Percentiles rank a stretch among this genome's conserved stretches.
Evolutionary conservation across 2,113 vertebrate genomes (phyloP).

Genomic region (Cynopterus brachyotis): DNA sequence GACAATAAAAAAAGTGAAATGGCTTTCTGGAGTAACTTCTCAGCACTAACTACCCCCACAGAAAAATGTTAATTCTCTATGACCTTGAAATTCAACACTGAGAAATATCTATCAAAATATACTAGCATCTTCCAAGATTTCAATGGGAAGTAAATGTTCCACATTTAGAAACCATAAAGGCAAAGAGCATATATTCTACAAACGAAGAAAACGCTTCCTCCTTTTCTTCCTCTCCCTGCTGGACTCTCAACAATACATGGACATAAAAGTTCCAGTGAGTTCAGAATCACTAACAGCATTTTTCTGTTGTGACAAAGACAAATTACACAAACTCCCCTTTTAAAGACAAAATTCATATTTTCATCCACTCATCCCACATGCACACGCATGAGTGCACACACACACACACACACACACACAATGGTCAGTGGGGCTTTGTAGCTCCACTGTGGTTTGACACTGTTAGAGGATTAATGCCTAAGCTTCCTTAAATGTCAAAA

Average conservation of each 20-base stretch:
- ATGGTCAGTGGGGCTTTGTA: background rate
- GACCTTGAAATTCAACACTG: background rate
- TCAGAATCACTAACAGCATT: background rate
- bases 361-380: constrained; percentile 3
- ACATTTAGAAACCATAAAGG: background rate
- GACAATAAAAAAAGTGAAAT: background rate
- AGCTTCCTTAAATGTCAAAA: constrained; percentile 79
- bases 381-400: too few species aligned
- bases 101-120: constrained; percentile 25
- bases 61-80: constrained; percentile 1
- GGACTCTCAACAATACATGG: background rate
- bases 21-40: background rate
- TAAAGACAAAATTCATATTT: constrained; percentile 57
- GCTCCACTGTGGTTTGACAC: constrained; percentile 39
- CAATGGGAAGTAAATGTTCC: background rate
- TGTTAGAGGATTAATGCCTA: constrained; percentile 60
- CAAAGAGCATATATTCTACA: background rate
- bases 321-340: background rate
- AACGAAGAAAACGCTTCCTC: background rate
- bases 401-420: background rate
- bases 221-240: background rate
- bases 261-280: background rate
- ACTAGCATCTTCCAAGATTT: constrained; percentile 8
- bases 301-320: background rate
- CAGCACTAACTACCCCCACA: background rate